phyloP scores from a whole-genome alignment of 2,113 vertebrate species.

The Podilymbus podiceps region DNA sequence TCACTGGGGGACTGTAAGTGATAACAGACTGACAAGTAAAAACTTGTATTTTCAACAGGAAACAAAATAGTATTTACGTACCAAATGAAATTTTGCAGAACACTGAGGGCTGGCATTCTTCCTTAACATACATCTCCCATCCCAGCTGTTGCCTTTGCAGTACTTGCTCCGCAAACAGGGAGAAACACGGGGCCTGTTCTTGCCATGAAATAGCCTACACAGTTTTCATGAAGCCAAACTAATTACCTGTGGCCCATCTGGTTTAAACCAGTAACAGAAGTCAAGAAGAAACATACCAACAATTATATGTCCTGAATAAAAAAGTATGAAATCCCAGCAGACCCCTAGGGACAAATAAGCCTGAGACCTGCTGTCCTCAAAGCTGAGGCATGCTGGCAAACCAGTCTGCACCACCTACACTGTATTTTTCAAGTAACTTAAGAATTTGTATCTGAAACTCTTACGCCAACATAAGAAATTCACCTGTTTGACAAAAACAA shows the following conservation, averaged over 20 bases:
- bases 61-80: background rate
- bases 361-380: background rate
- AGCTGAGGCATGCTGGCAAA: background rate
- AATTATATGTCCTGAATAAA: background rate
- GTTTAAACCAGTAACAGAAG: slow-evolving; percentile 9
- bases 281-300: slow-evolving; percentile 9
- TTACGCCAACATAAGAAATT: background rate
- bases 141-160: slow-evolving; percentile 20
- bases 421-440: background rate
- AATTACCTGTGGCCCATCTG: slow-evolving; percentile 48
- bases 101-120: background rate
- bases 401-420: background rate
- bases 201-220: background rate
- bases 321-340: background rate
- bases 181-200: background rate
- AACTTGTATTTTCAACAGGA: slow-evolving; percentile 4
- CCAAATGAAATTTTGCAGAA: background rate
- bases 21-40: background rate
- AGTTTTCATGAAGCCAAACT: slow-evolving; percentile 19
- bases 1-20: background rate
- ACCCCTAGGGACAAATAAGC: background rate
- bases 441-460: background rate
- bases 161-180: background rate
- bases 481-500: background rate
- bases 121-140: background rate